A percentile compares a stretch with the other conserved stretches of the same genome.
These are phyloP conservation scores for Avahi laniger DNA, from an alignment of 2,797 vertebrate species.

Conservation along the genomic window DNA sequence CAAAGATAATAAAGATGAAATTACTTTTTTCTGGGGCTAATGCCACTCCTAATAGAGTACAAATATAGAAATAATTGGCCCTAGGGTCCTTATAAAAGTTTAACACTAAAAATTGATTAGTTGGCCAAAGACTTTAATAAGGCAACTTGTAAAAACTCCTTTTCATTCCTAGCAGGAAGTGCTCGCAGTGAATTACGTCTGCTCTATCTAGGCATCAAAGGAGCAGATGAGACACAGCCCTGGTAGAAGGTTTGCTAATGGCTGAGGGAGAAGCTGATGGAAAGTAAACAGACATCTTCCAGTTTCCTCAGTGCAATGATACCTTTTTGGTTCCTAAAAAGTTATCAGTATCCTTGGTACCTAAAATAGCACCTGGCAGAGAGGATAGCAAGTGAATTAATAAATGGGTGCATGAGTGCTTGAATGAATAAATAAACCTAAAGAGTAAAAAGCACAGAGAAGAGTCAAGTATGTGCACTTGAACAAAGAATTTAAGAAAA, in stretches of 20 bases:
- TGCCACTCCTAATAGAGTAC: not conserved
- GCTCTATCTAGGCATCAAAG: not conserved
- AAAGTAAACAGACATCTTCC: not conserved
- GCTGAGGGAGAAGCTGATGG: not conserved
- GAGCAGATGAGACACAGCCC: not conserved
- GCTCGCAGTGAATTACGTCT: not conserved
- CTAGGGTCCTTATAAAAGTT: slow-evolving; percentile 6
- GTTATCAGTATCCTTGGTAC: not conserved
- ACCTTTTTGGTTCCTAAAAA: not conserved
- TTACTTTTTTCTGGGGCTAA: not conserved
- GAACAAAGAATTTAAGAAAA: not conserved
- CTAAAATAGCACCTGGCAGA: not conserved
- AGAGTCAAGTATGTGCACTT: not conserved
- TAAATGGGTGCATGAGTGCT: not conserved
- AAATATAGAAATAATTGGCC: slow-evolving; percentile 18
- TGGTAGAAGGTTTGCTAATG: not conserved
- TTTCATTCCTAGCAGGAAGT: not conserved
- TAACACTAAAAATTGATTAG: slow-evolving; percentile 44
- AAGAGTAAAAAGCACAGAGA: not conserved
- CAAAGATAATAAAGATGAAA: slow-evolving; percentile 40
- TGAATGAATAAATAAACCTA: not conserved
- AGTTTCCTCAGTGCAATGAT: not conserved
- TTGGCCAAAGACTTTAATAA: slow-evolving; percentile 10
- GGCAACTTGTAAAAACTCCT: not conserved
- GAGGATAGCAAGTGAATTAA: not conserved